Evolutionary conservation across 1,140 invertebrate genomes (phyloP).

Genomic region (Neodiprion pinetum): DNA sequence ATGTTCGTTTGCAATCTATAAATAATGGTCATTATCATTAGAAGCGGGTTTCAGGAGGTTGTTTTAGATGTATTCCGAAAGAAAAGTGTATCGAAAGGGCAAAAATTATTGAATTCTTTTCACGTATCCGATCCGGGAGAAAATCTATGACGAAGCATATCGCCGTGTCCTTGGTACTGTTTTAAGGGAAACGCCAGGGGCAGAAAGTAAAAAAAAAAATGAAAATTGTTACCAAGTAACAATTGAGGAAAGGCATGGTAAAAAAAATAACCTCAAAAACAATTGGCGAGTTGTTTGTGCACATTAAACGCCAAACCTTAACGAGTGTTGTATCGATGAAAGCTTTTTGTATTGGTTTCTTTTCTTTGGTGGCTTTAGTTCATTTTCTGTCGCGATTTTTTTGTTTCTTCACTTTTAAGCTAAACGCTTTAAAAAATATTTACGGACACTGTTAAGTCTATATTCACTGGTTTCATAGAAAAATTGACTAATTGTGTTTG

Average conservation of each 20-base stretch:
- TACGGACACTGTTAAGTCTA: too few species aligned
- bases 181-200: too few species aligned
- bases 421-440: not conserved
- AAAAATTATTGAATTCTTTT: not conserved
- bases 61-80: too few species aligned
- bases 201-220: conserved; percentile 1
- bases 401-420: too few species aligned
- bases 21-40: too few species aligned
- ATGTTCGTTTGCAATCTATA: not conserved
- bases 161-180: not conserved
- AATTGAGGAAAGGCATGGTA: not conserved
- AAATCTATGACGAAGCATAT: not conserved
- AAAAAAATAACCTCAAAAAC: not conserved
- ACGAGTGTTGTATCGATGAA: not conserved
- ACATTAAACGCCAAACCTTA: not conserved
- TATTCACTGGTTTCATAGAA: too few species aligned
- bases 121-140: not conserved
- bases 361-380: too few species aligned
- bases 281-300: not conserved
- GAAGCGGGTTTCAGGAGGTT: too few species aligned
- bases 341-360: not conserved
- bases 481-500: too few species aligned
- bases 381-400: too few species aligned
- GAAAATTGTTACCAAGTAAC: not conserved
- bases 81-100: not conserved